Conservation (phyloP, 2,797 vertebrate species). For the Oreochromis grahami region DNA sequence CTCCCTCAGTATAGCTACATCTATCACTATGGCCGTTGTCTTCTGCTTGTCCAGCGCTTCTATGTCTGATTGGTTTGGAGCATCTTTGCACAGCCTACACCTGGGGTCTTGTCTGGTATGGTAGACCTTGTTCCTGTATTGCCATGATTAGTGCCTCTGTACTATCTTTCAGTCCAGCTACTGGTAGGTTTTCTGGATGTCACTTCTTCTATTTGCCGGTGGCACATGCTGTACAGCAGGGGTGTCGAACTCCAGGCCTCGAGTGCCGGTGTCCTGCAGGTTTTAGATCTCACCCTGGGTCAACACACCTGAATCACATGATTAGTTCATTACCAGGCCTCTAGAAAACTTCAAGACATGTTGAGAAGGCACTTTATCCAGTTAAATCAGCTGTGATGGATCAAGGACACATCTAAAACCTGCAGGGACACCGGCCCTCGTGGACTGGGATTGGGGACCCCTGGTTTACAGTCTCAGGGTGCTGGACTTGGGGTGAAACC, state of each 20-base stretch:
- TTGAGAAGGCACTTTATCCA: too few relatives aligned
- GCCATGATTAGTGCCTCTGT: not conserved
- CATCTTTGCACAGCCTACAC: not conserved
- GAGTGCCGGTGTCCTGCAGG: too few relatives aligned
- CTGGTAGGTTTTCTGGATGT: not conserved
- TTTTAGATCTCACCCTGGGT: too few relatives aligned
- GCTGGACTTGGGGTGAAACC: not conserved
- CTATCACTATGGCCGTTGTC: not conserved
- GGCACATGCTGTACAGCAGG: not conserved
- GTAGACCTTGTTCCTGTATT: not conserved
- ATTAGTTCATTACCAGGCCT: too few relatives aligned
- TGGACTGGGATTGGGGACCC: too few relatives aligned
- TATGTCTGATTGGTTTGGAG: not conserved
- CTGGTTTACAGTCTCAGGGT: rapidly evolving
- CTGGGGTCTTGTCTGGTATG: rapidly evolving
- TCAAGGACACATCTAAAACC: too few relatives aligned
- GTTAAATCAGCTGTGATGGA: too few relatives aligned
- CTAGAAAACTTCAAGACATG: too few relatives aligned
- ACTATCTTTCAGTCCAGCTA: not conserved
- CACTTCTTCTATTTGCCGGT: not conserved
- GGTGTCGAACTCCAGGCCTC: too few relatives aligned
- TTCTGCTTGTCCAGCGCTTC: not conserved
- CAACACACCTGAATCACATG: too few relatives aligned
- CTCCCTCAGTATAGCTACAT: not conserved
- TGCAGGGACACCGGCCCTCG: too few relatives aligned